phyloP scores from a whole-genome alignment of 2,797 vertebrate species.

The Champsocephalus gunnari region DNA sequence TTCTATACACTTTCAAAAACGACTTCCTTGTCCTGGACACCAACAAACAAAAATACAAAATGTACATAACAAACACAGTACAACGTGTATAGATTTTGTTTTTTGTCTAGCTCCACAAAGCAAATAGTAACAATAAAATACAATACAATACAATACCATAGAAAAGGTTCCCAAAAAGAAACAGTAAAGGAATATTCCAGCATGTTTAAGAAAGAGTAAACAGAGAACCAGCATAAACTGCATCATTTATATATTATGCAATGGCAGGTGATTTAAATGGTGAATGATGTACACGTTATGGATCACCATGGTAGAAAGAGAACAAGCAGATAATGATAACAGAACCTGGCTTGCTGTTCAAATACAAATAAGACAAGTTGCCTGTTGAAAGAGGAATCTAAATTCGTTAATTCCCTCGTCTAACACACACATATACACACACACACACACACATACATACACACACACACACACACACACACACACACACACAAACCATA shows the following conservation, averaged over 20 bases:
- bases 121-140: background rate
- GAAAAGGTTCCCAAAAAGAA: background rate
- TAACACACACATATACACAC: fast-evolving
- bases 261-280: background rate
- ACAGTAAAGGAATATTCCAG: background rate
- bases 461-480: background rate
- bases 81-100: background rate
- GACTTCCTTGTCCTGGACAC: background rate
- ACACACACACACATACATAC: background rate
- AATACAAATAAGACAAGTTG: background rate
- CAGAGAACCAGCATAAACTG: no score
- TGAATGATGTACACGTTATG: background rate
- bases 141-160: no score
- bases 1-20: background rate
- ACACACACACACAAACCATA: background rate
- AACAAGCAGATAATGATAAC: background rate
- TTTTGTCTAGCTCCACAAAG: background rate
- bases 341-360: background rate
- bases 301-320: background rate
- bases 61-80: background rate
- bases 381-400: background rate
- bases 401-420: background rate
- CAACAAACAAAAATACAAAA: background rate
- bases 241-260: background rate
- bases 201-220: background rate